phyloP scores from a whole-genome alignment of 2,888 invertebrate species.

The Ichneumoninae sp. region DNA sequence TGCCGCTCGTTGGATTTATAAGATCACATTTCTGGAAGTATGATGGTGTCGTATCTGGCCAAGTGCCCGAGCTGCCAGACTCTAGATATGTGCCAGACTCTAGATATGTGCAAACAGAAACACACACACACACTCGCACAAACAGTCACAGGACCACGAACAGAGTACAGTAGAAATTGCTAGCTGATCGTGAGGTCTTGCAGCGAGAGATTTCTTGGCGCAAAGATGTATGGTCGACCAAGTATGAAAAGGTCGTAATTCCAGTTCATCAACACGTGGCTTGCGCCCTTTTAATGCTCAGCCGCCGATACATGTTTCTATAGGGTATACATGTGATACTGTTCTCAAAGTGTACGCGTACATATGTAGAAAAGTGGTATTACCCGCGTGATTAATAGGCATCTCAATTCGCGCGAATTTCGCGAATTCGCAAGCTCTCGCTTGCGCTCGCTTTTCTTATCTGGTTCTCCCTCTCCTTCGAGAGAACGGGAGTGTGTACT shows the following conservation, averaged over 20 bases:
- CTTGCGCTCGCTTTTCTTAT: constrained; percentile 43
- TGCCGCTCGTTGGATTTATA: constrained; percentile 73
- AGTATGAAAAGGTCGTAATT: neutral
- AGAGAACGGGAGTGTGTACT: constrained; percentile 18
- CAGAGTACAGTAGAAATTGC: constrained; percentile 46
- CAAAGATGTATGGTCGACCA: constrained; percentile 13
- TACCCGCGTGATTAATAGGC: constrained; percentile 64
- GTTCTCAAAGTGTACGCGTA: constrained; percentile 20
- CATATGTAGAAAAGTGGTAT: constrained; percentile 36
- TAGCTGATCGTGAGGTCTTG: constrained; percentile 34
- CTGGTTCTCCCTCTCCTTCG: constrained; percentile 15
- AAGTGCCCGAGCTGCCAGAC: constrained; percentile 69
- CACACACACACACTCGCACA: constrained; percentile 36
- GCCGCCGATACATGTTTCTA: neutral
- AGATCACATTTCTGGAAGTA: constrained; percentile 71
- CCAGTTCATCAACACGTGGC: neutral
- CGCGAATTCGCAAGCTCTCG: constrained; percentile 46
- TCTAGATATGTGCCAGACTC: constrained; percentile 44
- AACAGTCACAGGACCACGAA: constrained; percentile 12
- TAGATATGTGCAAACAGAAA: constrained; percentile 50
- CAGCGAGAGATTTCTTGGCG: constrained; percentile 47
- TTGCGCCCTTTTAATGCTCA: constrained; percentile 18
- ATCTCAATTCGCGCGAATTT: constrained; percentile 58
- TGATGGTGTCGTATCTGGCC: constrained; percentile 72
- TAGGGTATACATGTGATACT: neutral